phyloP scores from a whole-genome alignment of 2,113 vertebrate species.

The Alexandromys fortis region DNA sequence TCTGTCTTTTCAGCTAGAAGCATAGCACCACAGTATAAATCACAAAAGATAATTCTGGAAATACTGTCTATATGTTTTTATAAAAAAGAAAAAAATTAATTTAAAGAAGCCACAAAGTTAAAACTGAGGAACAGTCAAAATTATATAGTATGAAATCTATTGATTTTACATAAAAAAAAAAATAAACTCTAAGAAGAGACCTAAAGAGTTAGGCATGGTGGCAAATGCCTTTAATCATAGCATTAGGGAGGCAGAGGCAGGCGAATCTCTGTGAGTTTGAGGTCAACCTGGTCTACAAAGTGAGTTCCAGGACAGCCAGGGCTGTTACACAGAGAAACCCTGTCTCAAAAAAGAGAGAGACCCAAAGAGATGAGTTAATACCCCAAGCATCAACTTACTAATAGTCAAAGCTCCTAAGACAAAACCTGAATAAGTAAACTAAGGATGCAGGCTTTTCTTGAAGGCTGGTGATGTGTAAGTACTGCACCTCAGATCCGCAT shows the following conservation, averaged over 20 bases:
- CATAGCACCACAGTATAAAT: not conserved
- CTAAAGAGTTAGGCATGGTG: not conserved
- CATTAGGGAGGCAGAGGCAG: no score
- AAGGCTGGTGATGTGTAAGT: not conserved
- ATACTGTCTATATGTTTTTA: not conserved
- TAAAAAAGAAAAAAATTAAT: not conserved
- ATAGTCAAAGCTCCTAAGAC: not conserved
- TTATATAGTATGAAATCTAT: not conserved
- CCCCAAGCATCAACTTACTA: not conserved
- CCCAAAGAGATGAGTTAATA: not conserved
- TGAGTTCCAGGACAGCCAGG: no score
- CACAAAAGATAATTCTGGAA: slow-evolving; percentile 38
- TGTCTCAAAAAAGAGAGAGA: no score
- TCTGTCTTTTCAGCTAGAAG: not conserved
- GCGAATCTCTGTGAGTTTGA: no score
- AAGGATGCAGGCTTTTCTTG: not conserved
- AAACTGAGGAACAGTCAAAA: slow-evolving; percentile 23
- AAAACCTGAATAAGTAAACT: not conserved
- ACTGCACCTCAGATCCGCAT: not conserved
- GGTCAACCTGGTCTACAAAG: no score
- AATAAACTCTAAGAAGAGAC: not conserved
- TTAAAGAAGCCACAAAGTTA: slow-evolving; percentile 22
- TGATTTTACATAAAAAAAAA: slow-evolving; percentile 28
- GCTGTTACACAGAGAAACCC: no score
- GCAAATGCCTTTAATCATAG: no score